These are phyloP conservation scores for Drosophila sechellia DNA, from an alignment of 1,140 invertebrate species.

Conservation along the genomic window DNA sequence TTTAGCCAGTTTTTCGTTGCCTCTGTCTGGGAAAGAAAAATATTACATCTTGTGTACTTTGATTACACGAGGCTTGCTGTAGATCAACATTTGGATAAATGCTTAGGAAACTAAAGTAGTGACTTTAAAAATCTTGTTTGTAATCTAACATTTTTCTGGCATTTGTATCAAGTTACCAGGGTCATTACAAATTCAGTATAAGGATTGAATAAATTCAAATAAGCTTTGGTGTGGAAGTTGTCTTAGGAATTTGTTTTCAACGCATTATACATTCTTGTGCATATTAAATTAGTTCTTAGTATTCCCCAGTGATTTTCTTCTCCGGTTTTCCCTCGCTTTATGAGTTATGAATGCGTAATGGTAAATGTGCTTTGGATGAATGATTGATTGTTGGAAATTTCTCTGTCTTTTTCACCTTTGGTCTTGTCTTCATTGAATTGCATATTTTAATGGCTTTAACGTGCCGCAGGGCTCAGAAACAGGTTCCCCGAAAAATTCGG, in stretches of 20 bases:
- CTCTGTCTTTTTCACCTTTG: conserved; percentile 15
- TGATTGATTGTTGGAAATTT: conserved; percentile 42
- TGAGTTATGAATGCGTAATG: conserved; percentile 61
- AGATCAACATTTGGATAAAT: conserved; percentile 4
- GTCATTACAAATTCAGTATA: not conserved
- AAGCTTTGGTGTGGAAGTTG: not conserved
- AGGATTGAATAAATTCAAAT: conserved; percentile 11
- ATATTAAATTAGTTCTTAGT: conserved; percentile 41
- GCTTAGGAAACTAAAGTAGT: not conserved
- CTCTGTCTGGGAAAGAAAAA: conserved; percentile 10
- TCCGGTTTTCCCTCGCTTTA: conserved; percentile 10
- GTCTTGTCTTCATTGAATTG: conserved; percentile 37
- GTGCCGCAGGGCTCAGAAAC: conserved; percentile 26
- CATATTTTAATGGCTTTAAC: conserved; percentile 46
- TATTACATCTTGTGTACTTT: conserved; percentile 34
- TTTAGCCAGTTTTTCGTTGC: conserved; percentile 6
- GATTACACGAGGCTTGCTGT: conserved; percentile 24
- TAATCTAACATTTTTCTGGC: conserved; percentile 13
- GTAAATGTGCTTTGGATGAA: conserved; percentile 30
- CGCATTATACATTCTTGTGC: conserved; percentile 52
- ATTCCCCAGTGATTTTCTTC: conserved; percentile 27
- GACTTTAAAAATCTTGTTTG: not conserved
- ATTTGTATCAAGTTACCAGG: conserved; percentile 5
- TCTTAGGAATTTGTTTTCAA: conserved; percentile 13
- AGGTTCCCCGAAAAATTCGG: conserved; percentile 34